Evolutionary conservation across 2,113 vertebrate genomes (phyloP).

Genomic region (Poecilia latipinna): DNA sequence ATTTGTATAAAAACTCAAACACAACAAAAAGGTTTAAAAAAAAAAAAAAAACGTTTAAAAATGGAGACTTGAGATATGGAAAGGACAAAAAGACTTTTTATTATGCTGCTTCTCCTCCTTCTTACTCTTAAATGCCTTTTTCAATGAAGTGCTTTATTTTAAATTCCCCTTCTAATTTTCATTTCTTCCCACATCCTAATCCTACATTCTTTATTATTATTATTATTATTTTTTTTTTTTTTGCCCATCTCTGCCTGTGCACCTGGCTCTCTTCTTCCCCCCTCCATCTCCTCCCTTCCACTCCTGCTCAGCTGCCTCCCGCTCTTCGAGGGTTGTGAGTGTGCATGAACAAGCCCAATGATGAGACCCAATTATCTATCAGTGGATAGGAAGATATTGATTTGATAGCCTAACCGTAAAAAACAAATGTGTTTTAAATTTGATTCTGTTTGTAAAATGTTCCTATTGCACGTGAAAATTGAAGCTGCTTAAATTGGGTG

Average conservation of each 20-base stretch:
- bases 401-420: slow-evolving; percentile 38
- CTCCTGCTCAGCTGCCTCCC: slow-evolving; percentile 28
- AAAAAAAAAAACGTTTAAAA: background rate
- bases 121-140: slow-evolving; percentile 4
- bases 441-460: slow-evolving; percentile 58
- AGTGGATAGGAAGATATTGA: slow-evolving; percentile 70
- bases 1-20: background rate
- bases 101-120: background rate
- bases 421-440: slow-evolving; percentile 19
- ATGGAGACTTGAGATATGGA: background rate
- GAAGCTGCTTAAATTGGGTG: slow-evolving; percentile 45
- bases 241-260: slow-evolving; percentile 25
- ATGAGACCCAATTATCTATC: slow-evolving; percentile 77
- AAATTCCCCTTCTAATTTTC: background rate
- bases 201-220: background rate
- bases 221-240: background rate
- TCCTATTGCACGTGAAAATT: slow-evolving; percentile 47
- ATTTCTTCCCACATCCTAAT: slow-evolving; percentile 2
- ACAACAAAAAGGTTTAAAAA: slow-evolving; percentile 6
- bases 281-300: slow-evolving; percentile 16
- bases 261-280: slow-evolving; percentile 27
- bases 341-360: slow-evolving; percentile 67
- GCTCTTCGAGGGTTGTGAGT: slow-evolving; percentile 54
- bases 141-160: background rate
- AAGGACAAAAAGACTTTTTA: background rate